Percentiles rank a stretch among this genome's conserved stretches.
These are phyloP conservation scores for Trachelus stipa DNA, from an alignment of 2,888 invertebrate genomes.

Conservation along the genomic window DNA sequence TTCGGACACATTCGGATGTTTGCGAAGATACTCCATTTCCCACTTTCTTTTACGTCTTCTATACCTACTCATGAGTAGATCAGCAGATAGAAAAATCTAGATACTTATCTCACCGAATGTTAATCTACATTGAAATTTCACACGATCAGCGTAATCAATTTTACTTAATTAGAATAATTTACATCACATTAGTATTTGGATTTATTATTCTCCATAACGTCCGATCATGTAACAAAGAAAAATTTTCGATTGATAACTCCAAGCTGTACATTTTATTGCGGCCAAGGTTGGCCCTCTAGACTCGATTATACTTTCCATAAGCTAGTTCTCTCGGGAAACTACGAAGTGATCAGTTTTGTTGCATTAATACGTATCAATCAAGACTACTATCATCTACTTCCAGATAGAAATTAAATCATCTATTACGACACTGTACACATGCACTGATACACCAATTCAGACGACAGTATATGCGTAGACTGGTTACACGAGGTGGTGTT, in stretches of 20 bases:
- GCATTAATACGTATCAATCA: background rate
- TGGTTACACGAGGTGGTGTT: constrained; percentile 25
- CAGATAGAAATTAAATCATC: constrained; percentile 28
- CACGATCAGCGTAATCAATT: background rate
- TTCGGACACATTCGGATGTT: background rate
- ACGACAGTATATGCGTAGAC: background rate
- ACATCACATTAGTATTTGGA: background rate
- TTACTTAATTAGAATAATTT: background rate
- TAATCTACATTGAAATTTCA: background rate
- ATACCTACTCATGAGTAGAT: background rate
- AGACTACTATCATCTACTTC: background rate
- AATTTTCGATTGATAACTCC: background rate
- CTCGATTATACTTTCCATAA: background rate
- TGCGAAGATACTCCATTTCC: background rate
- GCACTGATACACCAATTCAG: constrained; percentile 10
- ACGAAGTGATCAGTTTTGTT: background rate
- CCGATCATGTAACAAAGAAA: background rate
- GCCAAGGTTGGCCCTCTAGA: background rate
- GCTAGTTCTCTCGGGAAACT: background rate
- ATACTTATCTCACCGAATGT: background rate
- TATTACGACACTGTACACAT: constrained; percentile 31
- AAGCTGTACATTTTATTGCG: background rate
- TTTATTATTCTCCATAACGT: background rate
- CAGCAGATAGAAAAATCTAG: background rate
- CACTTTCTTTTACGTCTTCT: background rate